Conservation (phyloP, 2,888 invertebrate species). For the Ophion obscuratus region DNA sequence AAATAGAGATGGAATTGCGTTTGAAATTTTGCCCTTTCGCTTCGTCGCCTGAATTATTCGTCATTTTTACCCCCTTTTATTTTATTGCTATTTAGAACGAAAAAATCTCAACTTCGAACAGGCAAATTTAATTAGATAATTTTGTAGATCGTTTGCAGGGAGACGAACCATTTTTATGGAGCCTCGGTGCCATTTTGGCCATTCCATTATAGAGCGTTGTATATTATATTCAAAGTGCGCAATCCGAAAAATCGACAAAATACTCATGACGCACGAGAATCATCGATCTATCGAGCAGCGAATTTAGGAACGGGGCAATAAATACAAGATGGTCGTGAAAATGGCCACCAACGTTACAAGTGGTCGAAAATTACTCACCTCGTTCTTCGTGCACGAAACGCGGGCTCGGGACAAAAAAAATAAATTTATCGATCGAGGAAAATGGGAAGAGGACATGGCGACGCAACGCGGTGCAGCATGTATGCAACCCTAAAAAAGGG, state of each 20-base stretch:
- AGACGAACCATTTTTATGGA: not conserved
- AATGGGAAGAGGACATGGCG: conserved; percentile 28
- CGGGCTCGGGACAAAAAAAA: conserved; percentile 9
- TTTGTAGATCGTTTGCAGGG: not conserved
- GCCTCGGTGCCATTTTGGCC: not conserved
- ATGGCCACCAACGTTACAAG: not conserved
- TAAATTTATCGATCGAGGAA: conserved; percentile 19
- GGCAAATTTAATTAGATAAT: not conserved
- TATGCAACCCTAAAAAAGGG: conserved; percentile 56
- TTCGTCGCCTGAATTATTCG: not conserved
- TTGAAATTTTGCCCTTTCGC: not conserved
- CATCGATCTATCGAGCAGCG: not conserved
- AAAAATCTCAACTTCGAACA: not conserved
- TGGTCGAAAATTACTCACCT: not conserved
- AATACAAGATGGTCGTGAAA: not conserved
- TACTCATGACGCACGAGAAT: not conserved
- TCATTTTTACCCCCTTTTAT: too few species aligned
- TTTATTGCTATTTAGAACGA: not conserved
- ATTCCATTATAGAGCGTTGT: not conserved
- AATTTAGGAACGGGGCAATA: not conserved
- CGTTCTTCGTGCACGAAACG: not conserved
- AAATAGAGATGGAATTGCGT: not conserved
- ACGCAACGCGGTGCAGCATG: conserved; percentile 35
- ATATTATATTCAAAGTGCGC: not conserved
- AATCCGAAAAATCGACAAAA: not conserved